Evolutionary conservation across 1,140 invertebrate genomes (phyloP).

Genomic region (Bacillus rossius): DNA sequence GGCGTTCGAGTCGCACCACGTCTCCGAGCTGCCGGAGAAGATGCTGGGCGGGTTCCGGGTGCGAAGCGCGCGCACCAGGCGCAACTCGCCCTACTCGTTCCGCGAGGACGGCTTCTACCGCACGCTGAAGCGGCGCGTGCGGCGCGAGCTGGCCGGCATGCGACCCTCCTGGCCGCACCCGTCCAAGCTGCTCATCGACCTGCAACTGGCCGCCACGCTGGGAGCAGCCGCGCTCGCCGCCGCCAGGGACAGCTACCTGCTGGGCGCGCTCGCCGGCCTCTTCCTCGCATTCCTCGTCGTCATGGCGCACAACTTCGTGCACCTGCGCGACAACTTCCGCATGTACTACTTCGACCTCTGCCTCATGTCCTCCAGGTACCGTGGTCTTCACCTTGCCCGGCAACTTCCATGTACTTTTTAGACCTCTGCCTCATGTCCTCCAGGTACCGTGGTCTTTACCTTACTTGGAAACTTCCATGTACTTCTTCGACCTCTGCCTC

Average conservation of each 20-base stretch:
- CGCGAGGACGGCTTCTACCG: conserved; percentile 33
- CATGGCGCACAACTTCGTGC: conserved; percentile 77
- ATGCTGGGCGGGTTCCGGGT: conserved; percentile 28
- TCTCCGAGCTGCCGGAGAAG: conserved; percentile 6
- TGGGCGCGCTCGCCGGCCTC: conserved; percentile 45
- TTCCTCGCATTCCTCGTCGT: conserved; percentile 51
- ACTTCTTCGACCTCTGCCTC: too few species aligned
- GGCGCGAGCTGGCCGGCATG: not conserved
- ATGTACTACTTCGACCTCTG: conserved; percentile 75
- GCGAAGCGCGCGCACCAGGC: conserved; percentile 10
- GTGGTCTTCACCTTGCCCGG: too few species aligned
- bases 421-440: too few species aligned
- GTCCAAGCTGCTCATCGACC: conserved; percentile 44
- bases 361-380: conserved; percentile 54
- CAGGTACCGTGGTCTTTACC: too few species aligned
- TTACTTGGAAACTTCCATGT: too few species aligned
- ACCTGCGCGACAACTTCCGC: conserved; percentile 71
- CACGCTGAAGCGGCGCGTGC: conserved; percentile 30
- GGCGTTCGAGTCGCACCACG: conserved; percentile 34
- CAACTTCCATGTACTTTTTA: too few species aligned
- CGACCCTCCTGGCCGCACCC: not conserved
- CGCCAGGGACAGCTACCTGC: conserved; percentile 37
- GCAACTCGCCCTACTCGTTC: conserved; percentile 8
- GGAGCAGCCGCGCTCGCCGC: conserved; percentile 47
- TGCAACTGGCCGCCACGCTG: conserved; percentile 45